Conservation (phyloP, 1,140 invertebrate species). For the Bradynema listronoti region DNA sequence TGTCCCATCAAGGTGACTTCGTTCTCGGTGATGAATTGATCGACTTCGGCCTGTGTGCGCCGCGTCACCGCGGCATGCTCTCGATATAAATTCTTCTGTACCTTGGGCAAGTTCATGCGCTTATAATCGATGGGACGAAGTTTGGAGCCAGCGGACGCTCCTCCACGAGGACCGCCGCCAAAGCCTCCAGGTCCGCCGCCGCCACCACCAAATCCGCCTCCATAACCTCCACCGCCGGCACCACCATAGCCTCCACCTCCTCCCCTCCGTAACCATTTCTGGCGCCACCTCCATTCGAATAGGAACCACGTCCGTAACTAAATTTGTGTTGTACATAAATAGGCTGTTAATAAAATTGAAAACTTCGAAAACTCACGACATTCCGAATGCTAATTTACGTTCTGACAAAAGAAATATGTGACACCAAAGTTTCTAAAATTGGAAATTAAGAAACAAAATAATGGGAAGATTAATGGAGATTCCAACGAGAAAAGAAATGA, state of each 20-base stretch:
- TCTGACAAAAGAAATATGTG: no score
- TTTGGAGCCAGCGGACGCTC: constrained; percentile 13
- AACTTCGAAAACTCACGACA: no score
- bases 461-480: no score
- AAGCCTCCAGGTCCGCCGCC: constrained; percentile 6
- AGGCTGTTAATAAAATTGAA: neutral
- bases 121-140: constrained; percentile 45
- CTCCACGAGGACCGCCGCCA: no score
- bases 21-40: constrained; percentile 46
- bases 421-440: no score
- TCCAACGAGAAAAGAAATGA: no score
- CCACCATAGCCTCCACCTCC: constrained; percentile 29
- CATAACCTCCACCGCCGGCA: constrained; percentile 19
- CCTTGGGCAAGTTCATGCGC: constrained; percentile 23
- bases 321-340: neutral
- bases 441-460: no score
- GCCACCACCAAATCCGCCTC: constrained; percentile 19
- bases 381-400: no score
- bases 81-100: constrained; percentile 49
- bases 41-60: constrained; percentile 43
- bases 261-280: constrained; percentile 7
- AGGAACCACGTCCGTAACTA: constrained; percentile 3
- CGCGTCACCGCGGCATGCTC: constrained; percentile 37
- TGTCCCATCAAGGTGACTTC: constrained; percentile 49
- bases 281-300: neutral